Evolutionary conservation across 2,797 vertebrate genomes (phyloP), one percentile per base, ranked within the genome.

Genomic region (Mus caroli): DNA sequence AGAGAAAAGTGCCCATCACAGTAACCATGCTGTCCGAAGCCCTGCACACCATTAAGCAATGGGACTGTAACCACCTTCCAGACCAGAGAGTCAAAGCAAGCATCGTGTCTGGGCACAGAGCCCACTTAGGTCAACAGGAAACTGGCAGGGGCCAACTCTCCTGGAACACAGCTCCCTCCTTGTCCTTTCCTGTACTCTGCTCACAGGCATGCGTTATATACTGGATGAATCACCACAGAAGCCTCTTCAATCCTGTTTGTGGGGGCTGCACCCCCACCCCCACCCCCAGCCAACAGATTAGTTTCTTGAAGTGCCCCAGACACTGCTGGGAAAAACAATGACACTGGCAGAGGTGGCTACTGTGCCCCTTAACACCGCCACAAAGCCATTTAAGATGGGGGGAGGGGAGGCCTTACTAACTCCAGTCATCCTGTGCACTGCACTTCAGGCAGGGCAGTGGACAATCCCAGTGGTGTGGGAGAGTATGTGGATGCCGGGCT

Each of bases 391-490:
- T 43, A 31, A 86, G 46, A 84, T 37, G 62, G 64, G 60, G 89
- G n/a, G 31, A 31, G 73, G 80, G 50, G 67, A 10, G 43, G 31
- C 20, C 3, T 43, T 94, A 10, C 79, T 46, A 69, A 67, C 3
- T 26, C 46, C 31, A 34, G 52, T 22, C 28, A 82, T n/a, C 73
- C 3, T 24, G 17, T 6, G 12, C 15, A 4, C 3, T 54, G 34
- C 22, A 50, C 94, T 90, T 85, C 85, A 54, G 93, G 87, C 43
- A 52, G 37, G 76, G 94, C 8, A 56, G 64, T 64, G 19, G 43
- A 80, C 43, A 34, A 62, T 28, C 43, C 43, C 56, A 60, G 28
- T 1, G 3, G 0, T 20, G 1, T 12, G 15, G 14, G 11, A n/a
- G 6, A 0, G 1, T 15, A 11, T 67, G 20, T 31, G 4, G n/a